phyloP scores from a whole-genome alignment of 1,140 invertebrate species.

The Eriosoma lanigerum region DNA sequence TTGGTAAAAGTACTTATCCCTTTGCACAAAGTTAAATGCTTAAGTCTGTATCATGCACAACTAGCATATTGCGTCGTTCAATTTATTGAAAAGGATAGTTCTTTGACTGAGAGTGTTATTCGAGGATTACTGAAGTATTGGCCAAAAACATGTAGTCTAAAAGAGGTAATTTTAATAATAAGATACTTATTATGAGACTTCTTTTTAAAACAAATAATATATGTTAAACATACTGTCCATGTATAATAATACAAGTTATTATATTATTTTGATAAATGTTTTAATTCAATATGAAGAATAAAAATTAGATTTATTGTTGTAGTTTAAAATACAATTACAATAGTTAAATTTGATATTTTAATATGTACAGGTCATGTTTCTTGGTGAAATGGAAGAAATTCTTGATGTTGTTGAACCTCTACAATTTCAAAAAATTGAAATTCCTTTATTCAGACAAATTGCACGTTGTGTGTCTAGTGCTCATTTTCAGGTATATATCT shows the following conservation, averaged over 20 bases:
- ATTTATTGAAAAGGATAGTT: constrained; percentile 98
- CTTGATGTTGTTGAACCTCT: constrained; percentile 97
- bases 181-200: too few relatives aligned
- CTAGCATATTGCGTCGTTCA: constrained; percentile 99
- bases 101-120: constrained; percentile 93
- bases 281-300: too few relatives aligned
- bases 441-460: constrained; percentile 94
- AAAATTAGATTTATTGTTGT: too few relatives aligned
- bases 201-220: too few relatives aligned
- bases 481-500: constrained; percentile 86
- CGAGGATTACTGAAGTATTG: constrained; percentile 96
- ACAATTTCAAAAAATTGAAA: constrained; percentile 97
- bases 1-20: constrained; percentile 97
- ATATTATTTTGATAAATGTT: too few relatives aligned
- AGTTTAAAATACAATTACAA: too few relatives aligned
- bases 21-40: constrained; percentile 84
- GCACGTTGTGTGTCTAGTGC: constrained; percentile 97
- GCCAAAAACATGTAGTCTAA: constrained; percentile 99
- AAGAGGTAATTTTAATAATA: constrained; percentile 66
- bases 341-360: too few relatives aligned
- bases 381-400: constrained; percentile 96
- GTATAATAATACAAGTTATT: too few relatives aligned
- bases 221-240: too few relatives aligned
- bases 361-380: constrained; percentile 81
- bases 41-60: constrained; percentile 94